phyloP scores from a whole-genome alignment of 2,888 invertebrate genomes.

The Lymantria dispar region DNA sequence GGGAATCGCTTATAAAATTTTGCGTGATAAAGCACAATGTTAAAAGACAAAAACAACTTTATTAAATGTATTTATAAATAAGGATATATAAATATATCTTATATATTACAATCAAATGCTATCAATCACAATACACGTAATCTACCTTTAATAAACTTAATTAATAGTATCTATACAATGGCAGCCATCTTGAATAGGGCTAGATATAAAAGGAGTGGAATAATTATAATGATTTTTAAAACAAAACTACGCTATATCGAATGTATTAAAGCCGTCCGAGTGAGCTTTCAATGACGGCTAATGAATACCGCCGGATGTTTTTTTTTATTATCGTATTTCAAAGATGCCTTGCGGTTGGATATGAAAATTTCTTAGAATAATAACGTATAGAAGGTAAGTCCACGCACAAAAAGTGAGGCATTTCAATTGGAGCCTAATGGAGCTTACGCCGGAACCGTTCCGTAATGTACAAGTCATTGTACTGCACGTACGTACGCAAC shows the following conservation, averaged over 20 bases:
- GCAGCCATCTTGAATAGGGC: conserved; percentile 28
- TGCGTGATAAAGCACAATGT: too few relatives aligned
- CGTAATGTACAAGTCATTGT: too few relatives aligned
- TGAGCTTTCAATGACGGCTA: conserved; percentile 75
- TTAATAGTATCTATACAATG: conserved; percentile 24
- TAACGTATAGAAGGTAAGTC: too few relatives aligned
- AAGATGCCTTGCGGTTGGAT: conserved; percentile 29
- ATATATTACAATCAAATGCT: background rate
- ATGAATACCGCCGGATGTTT: conserved; percentile 62
- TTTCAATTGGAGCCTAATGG: too few relatives aligned
- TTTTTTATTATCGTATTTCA: conserved; percentile 34
- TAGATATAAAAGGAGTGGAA: conserved; percentile 34
- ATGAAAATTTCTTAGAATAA: conserved; percentile 5
- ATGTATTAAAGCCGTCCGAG: conserved; percentile 48
- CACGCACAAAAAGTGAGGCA: too few relatives aligned
- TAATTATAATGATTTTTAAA: conserved; percentile 57
- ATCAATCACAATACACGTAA: conserved; percentile 19
- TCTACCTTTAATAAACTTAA: conserved; percentile 32
- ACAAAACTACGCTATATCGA: conserved; percentile 54
- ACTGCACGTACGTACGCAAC: too few relatives aligned
- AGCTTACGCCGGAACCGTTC: too few relatives aligned
- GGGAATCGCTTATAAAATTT: too few relatives aligned
- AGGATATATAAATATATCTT: too few relatives aligned
- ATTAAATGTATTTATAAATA: too few relatives aligned
- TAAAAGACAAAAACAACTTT: too few relatives aligned